Evolutionary conservation across 2,113 vertebrate genomes (phyloP).

Genomic region (Xiphophorus hellerii): DNA sequence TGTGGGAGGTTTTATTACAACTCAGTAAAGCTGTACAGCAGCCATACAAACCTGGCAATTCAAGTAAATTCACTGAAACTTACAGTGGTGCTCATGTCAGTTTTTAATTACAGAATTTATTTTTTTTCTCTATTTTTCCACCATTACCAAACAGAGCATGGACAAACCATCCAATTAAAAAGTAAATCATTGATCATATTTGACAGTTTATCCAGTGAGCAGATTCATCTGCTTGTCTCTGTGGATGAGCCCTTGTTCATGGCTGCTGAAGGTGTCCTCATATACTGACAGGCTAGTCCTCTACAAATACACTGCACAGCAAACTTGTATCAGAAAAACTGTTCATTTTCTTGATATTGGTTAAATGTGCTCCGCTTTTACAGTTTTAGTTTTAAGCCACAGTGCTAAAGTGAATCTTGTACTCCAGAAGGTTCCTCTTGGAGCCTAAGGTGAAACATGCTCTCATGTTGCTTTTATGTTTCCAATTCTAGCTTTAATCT

Average conservation of each 20-base stretch:
- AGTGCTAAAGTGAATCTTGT: slow-evolving; percentile 29
- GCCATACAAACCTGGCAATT: slow-evolving; percentile 33
- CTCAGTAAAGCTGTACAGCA: slow-evolving; percentile 42
- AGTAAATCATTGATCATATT: slow-evolving; percentile 7
- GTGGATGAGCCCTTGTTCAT: slow-evolving; percentile 18
- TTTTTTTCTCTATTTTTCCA: background rate
- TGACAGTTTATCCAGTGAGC: slow-evolving; percentile 13
- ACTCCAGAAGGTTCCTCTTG: slow-evolving; percentile 42
- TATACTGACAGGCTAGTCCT: slow-evolving; percentile 2
- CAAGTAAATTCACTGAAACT: slow-evolving; percentile 48
- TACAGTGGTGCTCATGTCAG: slow-evolving; percentile 48
- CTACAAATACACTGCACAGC: slow-evolving; percentile 14
- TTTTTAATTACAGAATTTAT: slow-evolving; percentile 38
- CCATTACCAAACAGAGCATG: slow-evolving; percentile 36
- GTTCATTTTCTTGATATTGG: background rate
- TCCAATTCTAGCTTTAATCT: slow-evolving; percentile 38
- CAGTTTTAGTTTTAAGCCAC: slow-evolving; percentile 35
- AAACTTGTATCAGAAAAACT: slow-evolving; percentile 1
- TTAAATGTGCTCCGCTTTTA: slow-evolving; percentile 21
- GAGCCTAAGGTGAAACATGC: slow-evolving; percentile 43
- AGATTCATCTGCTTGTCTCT: slow-evolving; percentile 17
- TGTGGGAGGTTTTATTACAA: slow-evolving; percentile 43
- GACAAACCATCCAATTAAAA: slow-evolving; percentile 15
- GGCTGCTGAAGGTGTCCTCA: slow-evolving; percentile 7
- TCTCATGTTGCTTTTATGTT: slow-evolving; percentile 46